phyloP scores from a whole-genome alignment of 2,888 invertebrate genomes.

The Scrobipalpa atriplicella region DNA sequence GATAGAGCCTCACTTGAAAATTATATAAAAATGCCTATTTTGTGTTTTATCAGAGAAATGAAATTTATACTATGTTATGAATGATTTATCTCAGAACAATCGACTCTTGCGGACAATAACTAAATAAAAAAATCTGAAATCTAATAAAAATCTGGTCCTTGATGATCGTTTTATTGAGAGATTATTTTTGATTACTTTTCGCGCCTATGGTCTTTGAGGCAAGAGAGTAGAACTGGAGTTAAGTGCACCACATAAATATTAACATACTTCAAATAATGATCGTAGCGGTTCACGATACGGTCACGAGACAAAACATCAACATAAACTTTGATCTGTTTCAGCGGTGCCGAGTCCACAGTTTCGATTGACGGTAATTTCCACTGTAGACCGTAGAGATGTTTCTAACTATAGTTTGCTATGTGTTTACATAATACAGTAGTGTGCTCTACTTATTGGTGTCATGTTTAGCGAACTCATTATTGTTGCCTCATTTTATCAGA shows the following conservation, averaged over 20 bases:
- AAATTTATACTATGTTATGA: too few relatives aligned
- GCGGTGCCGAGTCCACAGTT: neutral
- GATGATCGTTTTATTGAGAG: too few relatives aligned
- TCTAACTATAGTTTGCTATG: neutral
- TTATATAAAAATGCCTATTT: too few relatives aligned
- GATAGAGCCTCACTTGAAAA: neutral
- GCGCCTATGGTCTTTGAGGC: too few relatives aligned
- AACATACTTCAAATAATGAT: neutral
- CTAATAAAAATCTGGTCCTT: too few relatives aligned
- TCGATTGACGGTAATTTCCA: constrained; percentile 20
- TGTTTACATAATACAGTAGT: constrained; percentile 21
- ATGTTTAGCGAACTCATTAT: constrained; percentile 27
- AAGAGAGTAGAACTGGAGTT: too few relatives aligned
- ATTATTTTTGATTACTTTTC: too few relatives aligned
- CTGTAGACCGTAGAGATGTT: constrained; percentile 5
- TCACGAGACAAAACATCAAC: constrained; percentile 19
- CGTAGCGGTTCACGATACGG: neutral
- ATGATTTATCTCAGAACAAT: too few relatives aligned
- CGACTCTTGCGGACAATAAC: too few relatives aligned
- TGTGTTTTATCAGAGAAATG: too few relatives aligned
- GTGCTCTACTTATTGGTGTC: constrained; percentile 42
- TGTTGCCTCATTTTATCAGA: constrained; percentile 16
- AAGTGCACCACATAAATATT: too few relatives aligned
- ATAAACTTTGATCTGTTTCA: constrained; percentile 26
- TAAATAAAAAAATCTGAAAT: too few relatives aligned